phyloP scores from a whole-genome alignment of 2,888 invertebrate genomes.

The Lepidonotus clava region DNA sequence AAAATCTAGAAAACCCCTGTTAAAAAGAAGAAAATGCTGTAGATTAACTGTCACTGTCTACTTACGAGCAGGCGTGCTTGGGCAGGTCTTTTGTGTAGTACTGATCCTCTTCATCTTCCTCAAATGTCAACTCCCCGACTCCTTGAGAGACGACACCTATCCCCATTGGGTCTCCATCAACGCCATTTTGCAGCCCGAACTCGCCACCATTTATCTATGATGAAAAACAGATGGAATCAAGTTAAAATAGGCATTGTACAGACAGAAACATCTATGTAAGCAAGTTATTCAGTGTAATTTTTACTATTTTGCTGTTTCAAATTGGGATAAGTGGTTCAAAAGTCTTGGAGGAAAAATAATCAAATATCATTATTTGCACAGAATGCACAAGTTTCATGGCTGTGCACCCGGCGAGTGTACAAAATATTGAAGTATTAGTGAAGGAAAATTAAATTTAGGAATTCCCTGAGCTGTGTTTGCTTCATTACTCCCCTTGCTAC shows the following conservation, averaged over 20 bases:
- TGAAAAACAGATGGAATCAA: neutral
- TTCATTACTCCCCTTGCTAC: no score
- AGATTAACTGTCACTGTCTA: no score
- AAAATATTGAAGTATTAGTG: no score
- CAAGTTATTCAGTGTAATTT: no score
- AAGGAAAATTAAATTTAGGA: no score
- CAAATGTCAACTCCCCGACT: slow-evolving; percentile 91
- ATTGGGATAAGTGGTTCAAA: neutral
- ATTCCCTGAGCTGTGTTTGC: no score
- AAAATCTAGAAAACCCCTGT: no score
- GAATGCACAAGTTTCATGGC: no score
- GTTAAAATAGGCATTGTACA: no score
- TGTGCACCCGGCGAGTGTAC: no score
- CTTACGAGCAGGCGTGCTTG: slow-evolving; percentile 91
- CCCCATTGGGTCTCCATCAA: slow-evolving; percentile 82
- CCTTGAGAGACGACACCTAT: slow-evolving; percentile 71
- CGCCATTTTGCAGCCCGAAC: slow-evolving; percentile 80
- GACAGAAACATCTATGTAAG: neutral
- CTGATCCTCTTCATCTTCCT: slow-evolving; percentile 94
- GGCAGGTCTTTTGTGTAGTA: slow-evolving; percentile 92
- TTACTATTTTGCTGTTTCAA: neutral
- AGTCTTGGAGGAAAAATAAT: neutral
- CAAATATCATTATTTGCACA: neutral
- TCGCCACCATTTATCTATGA: slow-evolving; percentile 86
- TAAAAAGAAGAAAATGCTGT: no score